Evolutionary conservation across 2,113 vertebrate genomes (phyloP).

Genomic region (Pterocles burchelli): DNA sequence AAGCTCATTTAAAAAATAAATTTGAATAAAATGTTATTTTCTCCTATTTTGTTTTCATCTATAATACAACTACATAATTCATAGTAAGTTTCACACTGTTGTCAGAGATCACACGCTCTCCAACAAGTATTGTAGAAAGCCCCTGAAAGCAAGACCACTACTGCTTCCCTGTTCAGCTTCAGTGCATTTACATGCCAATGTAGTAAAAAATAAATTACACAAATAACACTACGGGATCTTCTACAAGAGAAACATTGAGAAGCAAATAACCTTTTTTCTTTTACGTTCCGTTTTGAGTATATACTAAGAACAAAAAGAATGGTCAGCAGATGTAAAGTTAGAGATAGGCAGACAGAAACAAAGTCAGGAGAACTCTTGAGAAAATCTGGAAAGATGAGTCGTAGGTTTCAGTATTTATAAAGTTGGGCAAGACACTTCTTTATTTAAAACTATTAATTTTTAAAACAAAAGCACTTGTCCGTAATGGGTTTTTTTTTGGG

Average conservation of each 20-base stretch:
- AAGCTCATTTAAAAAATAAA: neutral
- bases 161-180: neutral
- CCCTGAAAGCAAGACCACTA: neutral
- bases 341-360: neutral
- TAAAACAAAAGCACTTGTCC: neutral
- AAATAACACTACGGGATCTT: neutral
- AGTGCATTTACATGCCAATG: neutral
- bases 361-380: neutral
- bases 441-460: neutral
- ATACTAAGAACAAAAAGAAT: neutral
- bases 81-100: neutral
- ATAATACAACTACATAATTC: neutral
- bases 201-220: neutral
- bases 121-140: neutral
- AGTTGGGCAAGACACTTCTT: neutral
- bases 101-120: neutral
- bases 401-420: neutral
- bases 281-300: neutral
- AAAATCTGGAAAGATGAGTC: neutral
- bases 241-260: neutral
- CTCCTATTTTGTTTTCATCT: neutral
- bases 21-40: neutral
- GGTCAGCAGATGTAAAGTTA: neutral
- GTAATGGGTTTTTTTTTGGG: accelerated
- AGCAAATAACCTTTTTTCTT: neutral